Percentiles rank a stretch among this genome's conserved stretches.
These are phyloP conservation scores for Pyrrhosoma nymphula DNA, from an alignment of 2,888 invertebrate species.

Conservation along the genomic window DNA sequence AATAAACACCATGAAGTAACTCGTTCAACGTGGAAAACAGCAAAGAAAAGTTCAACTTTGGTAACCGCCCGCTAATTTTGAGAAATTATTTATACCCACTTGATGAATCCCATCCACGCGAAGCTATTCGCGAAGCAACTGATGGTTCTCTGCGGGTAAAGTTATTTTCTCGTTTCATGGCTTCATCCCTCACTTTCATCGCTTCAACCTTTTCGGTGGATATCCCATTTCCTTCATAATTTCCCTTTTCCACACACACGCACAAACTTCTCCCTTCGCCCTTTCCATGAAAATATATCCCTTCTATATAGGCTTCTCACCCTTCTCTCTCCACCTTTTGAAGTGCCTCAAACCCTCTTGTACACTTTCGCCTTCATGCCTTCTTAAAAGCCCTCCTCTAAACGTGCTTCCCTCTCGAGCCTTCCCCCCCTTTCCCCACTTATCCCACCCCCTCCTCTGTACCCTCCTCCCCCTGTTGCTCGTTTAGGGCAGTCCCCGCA, in stretches of 20 bases:
- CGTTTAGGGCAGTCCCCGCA: neutral
- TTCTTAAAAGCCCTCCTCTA: neutral
- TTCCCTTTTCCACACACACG: neutral
- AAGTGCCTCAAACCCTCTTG: neutral
- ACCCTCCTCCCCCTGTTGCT: neutral
- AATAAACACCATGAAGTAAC: too few species aligned
- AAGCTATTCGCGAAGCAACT: too few species aligned
- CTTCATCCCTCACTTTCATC: neutral
- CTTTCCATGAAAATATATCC: neutral
- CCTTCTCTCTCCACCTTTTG: neutral
- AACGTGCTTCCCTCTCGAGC: neutral
- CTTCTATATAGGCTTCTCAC: neutral
- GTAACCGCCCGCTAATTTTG: too few species aligned
- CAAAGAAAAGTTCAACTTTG: too few species aligned
- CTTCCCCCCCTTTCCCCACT: neutral
- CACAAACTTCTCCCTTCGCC: neutral
- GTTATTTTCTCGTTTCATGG: neutral
- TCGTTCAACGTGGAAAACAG: too few species aligned
- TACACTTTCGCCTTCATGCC: constrained; percentile 7
- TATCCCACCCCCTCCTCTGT: neutral
- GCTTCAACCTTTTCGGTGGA: neutral
- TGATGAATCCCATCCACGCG: too few species aligned
- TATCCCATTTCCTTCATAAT: neutral
- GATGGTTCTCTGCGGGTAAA: neutral
- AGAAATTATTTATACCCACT: too few species aligned